Evolutionary conservation across 2,797 vertebrate genomes (phyloP).

Genomic region (Enteromius argenteus): DNA sequence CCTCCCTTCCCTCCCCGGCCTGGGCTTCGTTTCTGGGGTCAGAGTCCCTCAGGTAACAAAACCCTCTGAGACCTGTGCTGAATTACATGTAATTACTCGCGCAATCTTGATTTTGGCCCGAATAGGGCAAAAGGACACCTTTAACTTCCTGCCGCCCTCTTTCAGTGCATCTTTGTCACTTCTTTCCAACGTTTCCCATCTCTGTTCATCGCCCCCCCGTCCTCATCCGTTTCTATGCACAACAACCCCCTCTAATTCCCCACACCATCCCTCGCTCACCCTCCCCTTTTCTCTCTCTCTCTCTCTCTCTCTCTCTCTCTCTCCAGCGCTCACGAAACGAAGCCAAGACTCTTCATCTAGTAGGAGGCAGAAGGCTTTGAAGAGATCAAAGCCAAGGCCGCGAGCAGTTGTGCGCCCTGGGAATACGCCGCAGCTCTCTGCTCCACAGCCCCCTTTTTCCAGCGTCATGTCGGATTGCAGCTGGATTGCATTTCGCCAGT

Average conservation of each 20-base stretch:
- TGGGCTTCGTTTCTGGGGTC: conserved; percentile 70
- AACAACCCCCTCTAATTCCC: conserved; percentile 73
- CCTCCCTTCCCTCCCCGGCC: conserved; percentile 62
- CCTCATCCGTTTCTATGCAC: conserved; percentile 81
- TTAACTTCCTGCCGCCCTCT: conserved; percentile 81
- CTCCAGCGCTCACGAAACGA: conserved; percentile 88
- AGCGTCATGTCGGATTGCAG: conserved; percentile 99
- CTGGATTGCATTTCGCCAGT: conserved; percentile 98
- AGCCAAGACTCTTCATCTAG: conserved; percentile 99
- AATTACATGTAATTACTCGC: conserved; percentile 99
- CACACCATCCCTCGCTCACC: conserved; percentile 77
- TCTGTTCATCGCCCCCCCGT: conserved; percentile 68
- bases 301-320: conserved; percentile 57
- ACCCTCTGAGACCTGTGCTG: conserved; percentile 89
- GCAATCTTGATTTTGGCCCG: conserved; percentile 96
- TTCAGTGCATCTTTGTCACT: conserved; percentile 78
- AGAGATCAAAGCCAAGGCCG: conserved; percentile 99
- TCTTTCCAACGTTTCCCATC: conserved; percentile 48
- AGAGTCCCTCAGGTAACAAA: conserved; percentile 96
- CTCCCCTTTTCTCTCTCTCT: conserved; percentile 20
- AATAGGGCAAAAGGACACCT: conserved; percentile 80
- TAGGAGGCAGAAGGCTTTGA: conserved; percentile 99
- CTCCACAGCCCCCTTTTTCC: conserved; percentile 96
- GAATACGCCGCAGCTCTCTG: conserved; percentile 97
- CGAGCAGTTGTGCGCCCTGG: conserved; percentile 99